Base-by-base conservation (phyloP, 2,888 invertebrate genomes). In the Andrena hattorfiana region DNA sequence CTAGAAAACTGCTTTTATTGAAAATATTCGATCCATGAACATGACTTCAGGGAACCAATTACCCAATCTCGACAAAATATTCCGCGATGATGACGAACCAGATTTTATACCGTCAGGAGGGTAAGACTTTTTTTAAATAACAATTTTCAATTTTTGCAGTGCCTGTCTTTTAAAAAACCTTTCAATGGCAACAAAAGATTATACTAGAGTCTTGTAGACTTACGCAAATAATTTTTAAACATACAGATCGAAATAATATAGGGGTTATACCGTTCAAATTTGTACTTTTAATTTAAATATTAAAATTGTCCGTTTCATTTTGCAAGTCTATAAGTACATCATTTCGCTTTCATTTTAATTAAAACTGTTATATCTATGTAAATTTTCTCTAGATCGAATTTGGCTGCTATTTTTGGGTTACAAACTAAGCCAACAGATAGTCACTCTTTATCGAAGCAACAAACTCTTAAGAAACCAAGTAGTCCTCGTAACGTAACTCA, bases 51-150 rank as follows among this genome's bases (percentile, higher is more conserved):
- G 85, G 51, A 91, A 86, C 80, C 89, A 91, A 35, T 70, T 92
- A 48, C 91, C 91, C 23, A 92, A 92, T 86, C 85, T 93, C 7
- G 92, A 92, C 48, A 92, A 92, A 83, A 90, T 93, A 64, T 90
- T 93, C 67, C 89, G 89, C 62, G 91, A 92, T 70, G 91, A 91
- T 1, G 93, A 92, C 35, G 93, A 92, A 63, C 76, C 87, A 26
- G 92, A 92, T 81, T 91, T 92, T 81, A 63, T 89, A 72, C 89
- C 92, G 28, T 87, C 91, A 13, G 90, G 86, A 75, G 91, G 93
- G 93, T 93, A 86, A 54, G 87, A 86, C 66, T 63, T 42, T 59
- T 66, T 56, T 72, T 42, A 42, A 0, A 56, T 10, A 23, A 56
- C 35, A 59, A 28, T 26, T 13, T 56, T n/a, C 56, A 48, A 26